phyloP scores from a whole-genome alignment of 2,113 vertebrate species.

The Carassius gibelio region DNA sequence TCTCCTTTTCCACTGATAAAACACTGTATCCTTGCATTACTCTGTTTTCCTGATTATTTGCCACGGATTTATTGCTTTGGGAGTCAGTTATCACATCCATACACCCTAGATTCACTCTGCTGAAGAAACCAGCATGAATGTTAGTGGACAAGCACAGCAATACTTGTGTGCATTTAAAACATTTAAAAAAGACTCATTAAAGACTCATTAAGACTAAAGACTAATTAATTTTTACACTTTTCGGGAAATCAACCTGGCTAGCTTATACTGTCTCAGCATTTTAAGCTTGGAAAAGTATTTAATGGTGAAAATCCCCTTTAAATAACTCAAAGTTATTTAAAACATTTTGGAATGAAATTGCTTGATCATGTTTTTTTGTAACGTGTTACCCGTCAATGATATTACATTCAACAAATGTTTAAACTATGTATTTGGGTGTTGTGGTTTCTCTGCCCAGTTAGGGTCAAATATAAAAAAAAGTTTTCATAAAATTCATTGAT shows the following conservation, averaged over 20 bases:
- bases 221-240: background rate
- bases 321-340: background rate
- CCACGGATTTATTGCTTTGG: conserved; percentile 44
- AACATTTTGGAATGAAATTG: background rate
- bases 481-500: conserved; percentile 62
- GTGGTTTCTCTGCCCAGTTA: background rate
- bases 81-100: conserved; percentile 34
- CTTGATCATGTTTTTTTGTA: background rate
- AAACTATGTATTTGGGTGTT: background rate
- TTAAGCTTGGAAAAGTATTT: background rate
- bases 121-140: background rate
- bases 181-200: background rate
- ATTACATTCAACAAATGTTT: background rate
- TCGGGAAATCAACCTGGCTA: background rate
- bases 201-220: background rate
- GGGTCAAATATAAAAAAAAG: background rate
- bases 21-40: conserved; percentile 41
- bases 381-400: background rate
- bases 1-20: conserved; percentile 52
- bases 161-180: no score
- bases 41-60: conserved; percentile 44
- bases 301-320: background rate
- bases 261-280: background rate
- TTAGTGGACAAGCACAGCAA: background rate
- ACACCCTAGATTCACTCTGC: background rate